Conservation (phyloP, 1,140 invertebrate genomes). For the Temnothorax curvispinosus region DNA sequence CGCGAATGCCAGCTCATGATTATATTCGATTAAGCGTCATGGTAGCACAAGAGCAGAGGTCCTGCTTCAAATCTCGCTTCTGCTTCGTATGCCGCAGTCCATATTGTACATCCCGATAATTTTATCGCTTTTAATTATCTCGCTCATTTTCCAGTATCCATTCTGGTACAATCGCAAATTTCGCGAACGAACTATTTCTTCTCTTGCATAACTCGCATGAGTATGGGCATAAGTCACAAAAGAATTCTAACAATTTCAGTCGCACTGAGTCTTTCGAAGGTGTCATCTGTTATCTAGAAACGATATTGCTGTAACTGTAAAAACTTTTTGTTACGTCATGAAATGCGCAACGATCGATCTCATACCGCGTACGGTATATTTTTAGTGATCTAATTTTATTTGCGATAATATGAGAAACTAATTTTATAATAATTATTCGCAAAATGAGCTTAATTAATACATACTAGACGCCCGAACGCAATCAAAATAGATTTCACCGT, state of each 20-base stretch:
- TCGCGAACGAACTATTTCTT: not conserved
- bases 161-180: constrained; percentile 2
- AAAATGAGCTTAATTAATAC: not conserved
- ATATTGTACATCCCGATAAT: not conserved
- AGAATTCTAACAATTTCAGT: not conserved
- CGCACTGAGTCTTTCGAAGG: not conserved
- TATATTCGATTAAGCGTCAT: constrained; percentile 20
- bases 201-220: not conserved
- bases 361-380: not conserved
- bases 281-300: not conserved
- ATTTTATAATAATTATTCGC: not conserved
- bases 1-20: not conserved
- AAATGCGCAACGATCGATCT: not conserved
- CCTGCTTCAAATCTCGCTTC: constrained; percentile 27
- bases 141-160: not conserved
- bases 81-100: not conserved
- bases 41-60: not conserved
- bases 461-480: not conserved
- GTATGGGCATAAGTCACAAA: not conserved
- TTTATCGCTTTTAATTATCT: constrained; percentile 27
- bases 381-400: not conserved
- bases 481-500: not conserved
- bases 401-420: not conserved
- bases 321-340: not conserved
- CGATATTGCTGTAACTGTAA: not conserved